These are phyloP conservation scores for Exocentrus adspersus DNA, from an alignment of 2,888 invertebrate genomes.

Conservation along the genomic window DNA sequence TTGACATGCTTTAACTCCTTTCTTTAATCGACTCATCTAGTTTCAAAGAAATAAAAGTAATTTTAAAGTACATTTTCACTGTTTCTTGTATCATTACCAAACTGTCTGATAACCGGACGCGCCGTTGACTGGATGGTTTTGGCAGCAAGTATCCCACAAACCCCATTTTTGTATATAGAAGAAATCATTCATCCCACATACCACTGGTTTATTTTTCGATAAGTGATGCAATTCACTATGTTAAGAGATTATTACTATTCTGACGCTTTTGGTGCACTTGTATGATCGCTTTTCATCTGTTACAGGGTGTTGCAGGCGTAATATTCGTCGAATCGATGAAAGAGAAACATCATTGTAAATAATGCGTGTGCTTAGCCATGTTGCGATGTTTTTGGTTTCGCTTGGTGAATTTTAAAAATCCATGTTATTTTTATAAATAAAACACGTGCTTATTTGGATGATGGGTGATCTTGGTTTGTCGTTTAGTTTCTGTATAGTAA, in stretches of 20 bases:
- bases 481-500: too few species aligned
- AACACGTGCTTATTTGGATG: too few species aligned
- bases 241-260: conserved; percentile 28
- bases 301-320: conserved; percentile 28
- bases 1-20: too few species aligned
- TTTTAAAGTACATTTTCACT: too few species aligned
- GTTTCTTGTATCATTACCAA: too few species aligned
- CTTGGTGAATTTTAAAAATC: background rate
- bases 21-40: too few species aligned
- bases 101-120: too few species aligned
- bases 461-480: too few species aligned
- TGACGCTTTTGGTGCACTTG: conserved; percentile 29
- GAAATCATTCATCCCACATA: conserved; percentile 61
- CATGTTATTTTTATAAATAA: too few species aligned
- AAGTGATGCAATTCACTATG: conserved; percentile 29
- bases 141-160: conserved; percentile 44
- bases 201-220: conserved; percentile 62
- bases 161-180: conserved; percentile 51
- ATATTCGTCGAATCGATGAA: conserved; percentile 24
- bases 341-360: conserved; percentile 9
- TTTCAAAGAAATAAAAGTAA: too few species aligned
- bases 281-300: conserved; percentile 34
- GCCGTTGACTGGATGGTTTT: too few species aligned
- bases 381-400: conserved; percentile 11
- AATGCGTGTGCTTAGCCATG: conserved; percentile 21